These are phyloP conservation scores for Arctopsyche grandis DNA, from an alignment of 1,140 invertebrate species.

Conservation along the genomic window DNA sequence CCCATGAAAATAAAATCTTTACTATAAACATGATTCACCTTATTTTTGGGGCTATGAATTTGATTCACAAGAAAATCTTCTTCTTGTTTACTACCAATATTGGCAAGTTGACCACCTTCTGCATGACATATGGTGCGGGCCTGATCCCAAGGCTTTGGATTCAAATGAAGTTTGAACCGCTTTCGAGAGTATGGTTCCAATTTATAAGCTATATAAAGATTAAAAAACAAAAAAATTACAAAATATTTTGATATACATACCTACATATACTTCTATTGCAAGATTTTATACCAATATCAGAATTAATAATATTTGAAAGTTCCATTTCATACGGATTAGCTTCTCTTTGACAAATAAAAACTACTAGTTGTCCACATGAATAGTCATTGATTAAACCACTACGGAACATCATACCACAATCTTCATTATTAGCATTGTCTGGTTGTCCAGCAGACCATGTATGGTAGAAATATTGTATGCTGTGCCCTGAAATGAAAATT, in stretches of 20 bases:
- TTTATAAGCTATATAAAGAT: background rate
- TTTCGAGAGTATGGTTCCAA: background rate
- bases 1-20: background rate
- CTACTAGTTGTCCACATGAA: background rate
- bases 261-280: background rate
- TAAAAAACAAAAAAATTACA: background rate
- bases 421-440: background rate
- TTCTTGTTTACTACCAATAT: conserved; percentile 2
- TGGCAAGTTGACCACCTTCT: conserved; percentile 25
- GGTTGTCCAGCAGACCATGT: background rate
- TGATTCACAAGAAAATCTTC: background rate
- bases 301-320: background rate
- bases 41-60: conserved; percentile 3
- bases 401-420: background rate
- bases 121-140: conserved; percentile 30
- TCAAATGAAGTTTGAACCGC: conserved; percentile 29
- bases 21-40: background rate
- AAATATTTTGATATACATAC: background rate
- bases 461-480: conserved; percentile 20
- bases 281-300: background rate
- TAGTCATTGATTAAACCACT: conserved; percentile 4
- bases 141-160: conserved; percentile 15
- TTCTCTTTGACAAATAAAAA: conserved; percentile 21
- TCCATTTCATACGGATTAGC: background rate
- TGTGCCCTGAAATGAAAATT: background rate